Evolutionary conservation across 2,113 vertebrate species (phyloP).

Genomic region (Gymnobelideus leadbeateri): DNA sequence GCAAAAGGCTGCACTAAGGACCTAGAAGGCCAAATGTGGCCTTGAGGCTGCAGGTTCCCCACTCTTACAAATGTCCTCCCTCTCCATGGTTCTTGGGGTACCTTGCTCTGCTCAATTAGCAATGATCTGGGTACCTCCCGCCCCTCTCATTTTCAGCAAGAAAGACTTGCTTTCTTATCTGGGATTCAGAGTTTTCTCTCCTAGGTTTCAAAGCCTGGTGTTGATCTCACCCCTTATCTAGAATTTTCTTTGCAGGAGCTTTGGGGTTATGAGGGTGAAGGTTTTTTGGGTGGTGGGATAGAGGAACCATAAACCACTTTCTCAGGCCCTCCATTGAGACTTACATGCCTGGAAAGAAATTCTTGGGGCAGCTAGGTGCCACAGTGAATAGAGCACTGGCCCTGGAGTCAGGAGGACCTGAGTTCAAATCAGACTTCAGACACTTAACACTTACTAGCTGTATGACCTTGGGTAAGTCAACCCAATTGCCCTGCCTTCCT

Average conservation of each 20-base stretch:
- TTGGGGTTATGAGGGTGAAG: no score
- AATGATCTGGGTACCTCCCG: background rate
- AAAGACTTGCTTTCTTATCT: background rate
- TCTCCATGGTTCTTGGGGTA: background rate
- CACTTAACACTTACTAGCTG: no score
- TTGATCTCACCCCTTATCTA: background rate
- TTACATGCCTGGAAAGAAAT: background rate
- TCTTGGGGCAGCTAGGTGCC: no score
- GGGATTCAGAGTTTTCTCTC: background rate
- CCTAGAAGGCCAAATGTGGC: no score
- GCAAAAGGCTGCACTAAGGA: no score
- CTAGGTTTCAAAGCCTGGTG: background rate
- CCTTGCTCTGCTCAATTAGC: background rate
- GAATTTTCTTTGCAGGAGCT: background rate
- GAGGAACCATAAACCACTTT: background rate
- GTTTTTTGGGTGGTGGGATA: no score
- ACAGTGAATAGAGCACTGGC: no score
- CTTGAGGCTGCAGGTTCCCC: no score
- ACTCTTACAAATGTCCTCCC: background rate
- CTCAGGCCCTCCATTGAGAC: background rate
- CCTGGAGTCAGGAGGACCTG: no score
- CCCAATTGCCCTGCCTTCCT: no score
- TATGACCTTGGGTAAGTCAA: no score
- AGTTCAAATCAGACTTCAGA: no score
- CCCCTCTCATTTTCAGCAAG: background rate